Base-by-base conservation (phyloP, 2,888 invertebrate species). In the Polyommatus icarus region DNA sequence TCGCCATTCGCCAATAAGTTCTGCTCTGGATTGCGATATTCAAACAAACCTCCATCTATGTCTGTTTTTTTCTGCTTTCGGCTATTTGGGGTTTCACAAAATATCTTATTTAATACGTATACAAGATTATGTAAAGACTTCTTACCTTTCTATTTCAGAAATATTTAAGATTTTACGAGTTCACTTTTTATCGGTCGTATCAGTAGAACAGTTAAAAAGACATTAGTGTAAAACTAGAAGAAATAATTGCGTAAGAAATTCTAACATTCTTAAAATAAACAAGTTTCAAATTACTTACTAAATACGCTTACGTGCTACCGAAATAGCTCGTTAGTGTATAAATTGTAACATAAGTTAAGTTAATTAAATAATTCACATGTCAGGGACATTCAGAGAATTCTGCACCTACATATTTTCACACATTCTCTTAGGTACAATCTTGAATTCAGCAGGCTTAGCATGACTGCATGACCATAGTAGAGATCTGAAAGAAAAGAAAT, bases 251-350 rank as follows among this genome's bases (percentile, higher is more conserved):
- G 61, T 61, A 61, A 61, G 61, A 61, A 24, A 61, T 61, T 61
- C 61, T 24, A 61, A 61, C 24, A 61, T 61, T 61, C 61, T 20
- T 61, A 61, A 61, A 61, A 61, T 24, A 61, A 61, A 61, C 61
- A 61, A 61, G 61, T 61, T 61, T 61, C 61, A 24, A 61, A 61
- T 61, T 61, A 61, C 61, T 61, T 61, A 61, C 24, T 61, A 61
- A 61, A 61, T 24, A 24, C 61, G 61, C 61, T 61, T 61, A 61
- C 24, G 61, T 61, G 61, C 61, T 61, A 61, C 61, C 61, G 24
- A 24, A 61, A 61, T 61, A 61, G 20, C 24, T 61, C 61, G 61
- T 61, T 61, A 61, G 24, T 61, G 61, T 24, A 24, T 61, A 61
- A 10, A 24, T 20, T 24, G 61, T 61, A 61, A 61, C 61, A 61